Conservation (phyloP, 35 echinoderm and acorn worm genomes). For the Lytechinus variegatus region DNA sequence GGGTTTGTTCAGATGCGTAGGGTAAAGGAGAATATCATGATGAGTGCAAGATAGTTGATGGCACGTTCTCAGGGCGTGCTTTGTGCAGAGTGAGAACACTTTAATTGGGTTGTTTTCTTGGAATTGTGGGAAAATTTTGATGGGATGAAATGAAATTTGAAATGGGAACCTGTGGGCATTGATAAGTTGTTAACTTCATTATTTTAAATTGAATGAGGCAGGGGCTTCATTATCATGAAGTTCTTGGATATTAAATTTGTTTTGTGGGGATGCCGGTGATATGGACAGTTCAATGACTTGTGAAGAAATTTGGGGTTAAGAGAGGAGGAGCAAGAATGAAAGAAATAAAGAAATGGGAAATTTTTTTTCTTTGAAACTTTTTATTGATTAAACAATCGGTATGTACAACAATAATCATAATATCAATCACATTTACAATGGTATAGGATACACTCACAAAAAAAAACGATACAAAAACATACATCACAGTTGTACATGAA, state of each 20-base stretch:
- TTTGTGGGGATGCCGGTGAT: not conserved
- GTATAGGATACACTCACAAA: no score
- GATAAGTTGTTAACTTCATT: not conserved
- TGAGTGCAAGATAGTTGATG: not conserved
- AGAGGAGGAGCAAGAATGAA: not conserved
- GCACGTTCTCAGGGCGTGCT: not conserved
- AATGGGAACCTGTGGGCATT: not conserved
- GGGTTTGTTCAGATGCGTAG: not conserved
- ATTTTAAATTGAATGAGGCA: not conserved
- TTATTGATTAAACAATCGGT: no score
- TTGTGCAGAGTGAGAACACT: not conserved
- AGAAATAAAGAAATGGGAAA: not conserved
- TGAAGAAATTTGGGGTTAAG: not conserved
- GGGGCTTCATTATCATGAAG: not conserved
- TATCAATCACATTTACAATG: no score
- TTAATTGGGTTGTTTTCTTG: not conserved
- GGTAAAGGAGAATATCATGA: not conserved
- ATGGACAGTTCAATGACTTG: no score
- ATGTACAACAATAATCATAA: no score
- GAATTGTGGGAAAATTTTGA: not conserved
- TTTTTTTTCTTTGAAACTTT: no score
- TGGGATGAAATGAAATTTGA: slow-evolving; percentile 5
- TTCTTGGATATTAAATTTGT: not conserved
- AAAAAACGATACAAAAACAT: no score
- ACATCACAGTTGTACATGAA: no score